Evolutionary conservation across 2,797 vertebrate genomes (phyloP), one percentile per base, ranked within the genome.

Genomic region (Myiotriccus ornatus): DNA sequence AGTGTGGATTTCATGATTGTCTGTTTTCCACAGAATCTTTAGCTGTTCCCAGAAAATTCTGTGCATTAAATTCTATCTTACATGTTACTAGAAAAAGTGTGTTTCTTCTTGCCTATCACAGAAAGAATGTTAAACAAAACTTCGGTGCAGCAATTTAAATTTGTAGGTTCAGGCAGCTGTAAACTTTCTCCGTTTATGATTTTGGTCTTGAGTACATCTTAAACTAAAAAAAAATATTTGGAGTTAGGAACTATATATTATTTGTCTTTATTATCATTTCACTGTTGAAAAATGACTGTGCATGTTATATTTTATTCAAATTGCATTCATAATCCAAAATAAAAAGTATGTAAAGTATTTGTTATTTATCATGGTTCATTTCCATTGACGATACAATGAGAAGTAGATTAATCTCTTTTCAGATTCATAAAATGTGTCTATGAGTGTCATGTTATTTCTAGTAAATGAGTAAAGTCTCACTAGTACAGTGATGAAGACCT

Each of bases 261-360:
- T 86, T 82, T 25, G 4, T 65, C 34, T 75, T 91, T 27, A 53
- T 94, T 94, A 84, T 75, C 4, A 78, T 76, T 88, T 93, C n/a
- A 52, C 12, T 75, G 17, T 83, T 91, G 67, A 92, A 85, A 89
- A 94, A 64, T 53, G 0, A 49, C 43, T 63, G 18, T 28, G 6
- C 1, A 3, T 77, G 41, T 37, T 77, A 80, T 34, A 90, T 87
- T 92, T 94, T 90, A 94, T 92, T 93, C 21, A 91, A 94, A 92
- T 91, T 25, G 12, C 57, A 69, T 87, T 90, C 30, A 52, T 88
- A 88, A 87, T 75, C 37, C 35, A 25, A 83, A 75, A 5, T 62
- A 64, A 86, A 87, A 88, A 82, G 5, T 47, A n/a, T 79, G 37
- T 63, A 41, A 81, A 85, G 6, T 81, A 56, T 93, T 93, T 91